These are phyloP conservation scores for Aulostomus chinensis DNA, from an alignment of 2,797 vertebrate species.

Conservation along the genomic window DNA sequence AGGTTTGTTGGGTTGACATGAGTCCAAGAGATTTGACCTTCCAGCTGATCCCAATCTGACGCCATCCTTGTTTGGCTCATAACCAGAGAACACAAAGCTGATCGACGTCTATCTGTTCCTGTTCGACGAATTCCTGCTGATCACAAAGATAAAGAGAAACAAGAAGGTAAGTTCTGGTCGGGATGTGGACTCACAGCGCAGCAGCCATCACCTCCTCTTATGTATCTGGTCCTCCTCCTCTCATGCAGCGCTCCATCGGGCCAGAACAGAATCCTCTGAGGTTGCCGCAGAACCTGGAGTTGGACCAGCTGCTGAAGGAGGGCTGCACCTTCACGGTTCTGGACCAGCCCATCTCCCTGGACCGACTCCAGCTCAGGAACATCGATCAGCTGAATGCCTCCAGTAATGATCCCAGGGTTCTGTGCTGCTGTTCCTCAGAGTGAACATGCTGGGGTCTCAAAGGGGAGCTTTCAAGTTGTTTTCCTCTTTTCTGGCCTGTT, in stretches of 20 bases:
- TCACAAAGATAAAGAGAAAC: conserved; percentile 89
- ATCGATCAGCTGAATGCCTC: conserved; percentile 84
- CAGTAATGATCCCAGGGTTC: conserved; percentile 65
- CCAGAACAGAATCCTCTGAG: conserved; percentile 77
- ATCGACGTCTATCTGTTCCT: conserved; percentile 89
- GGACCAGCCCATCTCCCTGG: conserved; percentile 90
- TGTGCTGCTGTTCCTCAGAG: too few species aligned
- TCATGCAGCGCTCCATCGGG: conserved; percentile 74
- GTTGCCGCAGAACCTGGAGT: conserved; percentile 81
- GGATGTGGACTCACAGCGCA: too few species aligned
- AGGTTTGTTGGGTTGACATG: conserved; percentile 74
- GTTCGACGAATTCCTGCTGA: conserved; percentile 91
- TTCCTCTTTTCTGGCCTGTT: too few species aligned
- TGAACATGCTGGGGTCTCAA: background rate
- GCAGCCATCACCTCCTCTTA: too few species aligned
- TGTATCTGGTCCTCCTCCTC: too few species aligned
- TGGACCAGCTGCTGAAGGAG: conserved; percentile 87
- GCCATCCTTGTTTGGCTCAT: conserved; percentile 11
- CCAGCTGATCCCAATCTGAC: background rate
- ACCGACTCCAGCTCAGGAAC: conserved; percentile 86
- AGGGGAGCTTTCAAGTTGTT: too few species aligned
- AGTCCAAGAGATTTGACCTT: background rate
- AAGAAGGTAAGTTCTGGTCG: conserved; percentile 90
- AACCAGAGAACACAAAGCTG: conserved; percentile 84
- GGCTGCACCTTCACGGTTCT: conserved; percentile 86